Conservation (phyloP, 1,140 invertebrate genomes). For the Lasioglossum baleicum region DNA sequence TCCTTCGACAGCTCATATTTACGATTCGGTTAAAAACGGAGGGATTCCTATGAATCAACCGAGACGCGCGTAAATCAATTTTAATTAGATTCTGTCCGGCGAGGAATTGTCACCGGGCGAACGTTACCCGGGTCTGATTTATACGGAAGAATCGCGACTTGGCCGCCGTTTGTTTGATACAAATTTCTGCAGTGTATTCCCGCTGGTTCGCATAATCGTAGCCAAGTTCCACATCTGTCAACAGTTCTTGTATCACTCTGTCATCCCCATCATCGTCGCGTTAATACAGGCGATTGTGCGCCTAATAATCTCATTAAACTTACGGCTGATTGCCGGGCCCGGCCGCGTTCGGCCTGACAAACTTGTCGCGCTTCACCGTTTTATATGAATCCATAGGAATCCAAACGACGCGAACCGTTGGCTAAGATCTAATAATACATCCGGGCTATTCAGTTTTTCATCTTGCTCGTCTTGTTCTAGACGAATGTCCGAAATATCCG, state of each 20-base stretch:
- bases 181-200: slow-evolving; percentile 44
- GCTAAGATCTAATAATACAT: slow-evolving; percentile 51
- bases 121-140: slow-evolving; percentile 12
- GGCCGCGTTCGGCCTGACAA: not conserved
- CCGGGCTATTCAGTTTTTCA: slow-evolving; percentile 23
- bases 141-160: slow-evolving; percentile 13
- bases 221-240: slow-evolving; percentile 42
- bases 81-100: not conserved
- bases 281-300: slow-evolving; percentile 27
- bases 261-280: slow-evolving; percentile 19
- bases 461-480: not conserved
- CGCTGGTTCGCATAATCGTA: slow-evolving; percentile 25
- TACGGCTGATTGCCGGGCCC: not conserved
- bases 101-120: not conserved
- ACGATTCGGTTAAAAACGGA: not conserved
- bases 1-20: not conserved
- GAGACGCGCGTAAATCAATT: slow-evolving; percentile 6
- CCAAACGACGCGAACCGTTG: not conserved
- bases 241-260: slow-evolving; percentile 35
- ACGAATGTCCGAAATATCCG: slow-evolving; percentile 5
- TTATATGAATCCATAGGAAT: slow-evolving; percentile 34
- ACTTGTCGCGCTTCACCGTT: not conserved
- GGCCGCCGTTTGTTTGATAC: slow-evolving; percentile 16
- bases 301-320: slow-evolving; percentile 51
- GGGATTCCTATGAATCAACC: not conserved